These are phyloP conservation scores for Noctuana brunneofusca DNA, from an alignment of 2,888 invertebrate species.

Conservation along the genomic window DNA sequence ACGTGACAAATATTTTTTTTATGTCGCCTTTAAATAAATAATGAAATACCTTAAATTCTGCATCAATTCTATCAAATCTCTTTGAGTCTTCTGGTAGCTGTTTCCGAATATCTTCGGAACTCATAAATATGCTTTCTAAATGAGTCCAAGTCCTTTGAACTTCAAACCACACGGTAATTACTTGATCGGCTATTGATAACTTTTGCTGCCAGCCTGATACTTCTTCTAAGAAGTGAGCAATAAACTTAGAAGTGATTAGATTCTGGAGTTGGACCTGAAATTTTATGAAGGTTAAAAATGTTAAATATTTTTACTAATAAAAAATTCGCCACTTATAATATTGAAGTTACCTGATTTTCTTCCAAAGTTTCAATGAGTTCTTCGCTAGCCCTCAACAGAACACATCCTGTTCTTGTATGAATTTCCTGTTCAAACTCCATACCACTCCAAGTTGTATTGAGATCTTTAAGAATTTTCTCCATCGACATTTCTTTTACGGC, in stretches of 20 bases:
- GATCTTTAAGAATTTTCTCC: conserved; percentile 96
- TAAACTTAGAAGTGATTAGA: conserved; percentile 97
- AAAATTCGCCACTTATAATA: neutral
- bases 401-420: conserved; percentile 93
- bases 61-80: conserved; percentile 95
- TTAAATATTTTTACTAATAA: neutral
- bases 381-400: conserved; percentile 94
- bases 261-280: conserved; percentile 95
- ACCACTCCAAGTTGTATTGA: conserved; percentile 94
- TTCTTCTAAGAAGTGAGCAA: conserved; percentile 96
- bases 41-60: conserved; percentile 89
- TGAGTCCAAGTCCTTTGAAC: conserved; percentile 99
- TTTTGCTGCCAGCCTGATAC: conserved; percentile 97
- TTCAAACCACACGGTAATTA: conserved; percentile 96
- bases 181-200: conserved; percentile 96
- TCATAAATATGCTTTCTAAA: conserved; percentile 98
- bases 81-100: conserved; percentile 97
- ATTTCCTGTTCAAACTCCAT: conserved; percentile 97
- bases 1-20: too few species aligned
- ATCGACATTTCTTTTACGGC: conserved; percentile 99
- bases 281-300: neutral
- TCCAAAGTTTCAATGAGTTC: conserved; percentile 98
- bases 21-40: too few species aligned
- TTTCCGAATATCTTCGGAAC: conserved; percentile 97
- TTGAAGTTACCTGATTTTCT: conserved; percentile 92